Conservation (phyloP, 2,888 invertebrate species). For the Dynastes hyllus region DNA sequence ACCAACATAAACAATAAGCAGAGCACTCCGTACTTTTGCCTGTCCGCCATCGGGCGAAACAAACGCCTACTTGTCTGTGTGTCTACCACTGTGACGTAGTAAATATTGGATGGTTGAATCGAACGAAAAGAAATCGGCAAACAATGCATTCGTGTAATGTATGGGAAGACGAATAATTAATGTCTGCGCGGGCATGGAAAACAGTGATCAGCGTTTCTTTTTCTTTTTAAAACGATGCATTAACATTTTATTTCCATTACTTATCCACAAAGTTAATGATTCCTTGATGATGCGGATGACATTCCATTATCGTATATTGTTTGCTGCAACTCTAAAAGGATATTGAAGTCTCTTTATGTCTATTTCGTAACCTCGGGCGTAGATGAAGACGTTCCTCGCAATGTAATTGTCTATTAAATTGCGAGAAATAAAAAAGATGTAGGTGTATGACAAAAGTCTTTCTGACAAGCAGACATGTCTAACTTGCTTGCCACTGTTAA, state of each 20-base stretch:
- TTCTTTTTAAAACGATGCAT: constrained; percentile 11
- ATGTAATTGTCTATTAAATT: too few species aligned
- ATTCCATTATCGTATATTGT: constrained; percentile 15
- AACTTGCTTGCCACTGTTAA: too few species aligned
- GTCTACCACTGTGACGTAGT: constrained; percentile 1
- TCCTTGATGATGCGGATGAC: constrained; percentile 29
- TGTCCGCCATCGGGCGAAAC: background rate
- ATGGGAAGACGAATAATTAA: constrained; percentile 40
- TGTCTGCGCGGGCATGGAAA: constrained; percentile 32
- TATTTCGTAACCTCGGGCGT: too few species aligned
- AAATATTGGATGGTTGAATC: background rate
- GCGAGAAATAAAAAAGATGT: too few species aligned
- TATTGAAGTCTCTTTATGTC: background rate
- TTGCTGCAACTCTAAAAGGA: background rate
- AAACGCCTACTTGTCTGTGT: constrained; percentile 29
- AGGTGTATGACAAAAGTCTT: too few species aligned
- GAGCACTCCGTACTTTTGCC: constrained; percentile 12
- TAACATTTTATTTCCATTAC: constrained; percentile 40
- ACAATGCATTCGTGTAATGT: constrained; percentile 37
- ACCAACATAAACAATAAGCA: constrained; percentile 30
- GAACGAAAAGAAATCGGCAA: constrained; percentile 27
- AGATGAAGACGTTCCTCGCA: too few species aligned
- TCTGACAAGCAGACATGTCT: too few species aligned
- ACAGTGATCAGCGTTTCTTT: constrained; percentile 37
- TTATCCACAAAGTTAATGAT: constrained; percentile 28